These are phyloP conservation scores for Drosophila busckii DNA, from an alignment of 1,140 invertebrate species.

Conservation along the genomic window DNA sequence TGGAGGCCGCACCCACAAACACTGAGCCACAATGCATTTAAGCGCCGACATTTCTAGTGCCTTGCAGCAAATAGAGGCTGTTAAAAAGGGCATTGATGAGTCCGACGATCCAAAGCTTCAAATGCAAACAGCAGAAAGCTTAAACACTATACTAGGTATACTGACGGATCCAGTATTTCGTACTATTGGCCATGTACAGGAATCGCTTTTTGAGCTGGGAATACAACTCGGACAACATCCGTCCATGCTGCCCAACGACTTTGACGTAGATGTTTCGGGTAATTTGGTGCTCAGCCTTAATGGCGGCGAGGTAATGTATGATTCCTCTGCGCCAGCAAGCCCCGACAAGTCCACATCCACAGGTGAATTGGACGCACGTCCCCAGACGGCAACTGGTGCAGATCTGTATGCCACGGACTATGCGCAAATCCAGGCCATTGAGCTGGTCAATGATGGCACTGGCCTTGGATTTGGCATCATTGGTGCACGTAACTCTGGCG, in stretches of 20 bases:
- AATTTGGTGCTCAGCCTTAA: constrained; percentile 83
- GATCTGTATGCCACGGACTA: constrained; percentile 94
- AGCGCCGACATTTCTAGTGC: constrained; percentile 84
- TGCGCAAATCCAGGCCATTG: constrained; percentile 97
- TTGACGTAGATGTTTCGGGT: constrained; percentile 86
- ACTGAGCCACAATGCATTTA: constrained; percentile 66
- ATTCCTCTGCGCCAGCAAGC: constrained; percentile 75
- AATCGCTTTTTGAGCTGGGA: constrained; percentile 89
- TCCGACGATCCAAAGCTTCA: constrained; percentile 86
- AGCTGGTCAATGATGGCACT: constrained; percentile 96
- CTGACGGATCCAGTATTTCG: constrained; percentile 95
- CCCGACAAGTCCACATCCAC: constrained; percentile 61
- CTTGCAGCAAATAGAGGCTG: constrained; percentile 87
- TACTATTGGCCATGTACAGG: constrained; percentile 94
- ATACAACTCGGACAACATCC: constrained; percentile 91
- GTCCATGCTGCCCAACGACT: constrained; percentile 93
- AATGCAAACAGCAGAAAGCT: constrained; percentile 89
- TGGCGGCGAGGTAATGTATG: constrained; percentile 80
- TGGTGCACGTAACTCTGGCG: constrained; percentile 96
- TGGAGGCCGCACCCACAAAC: constrained; percentile 41
- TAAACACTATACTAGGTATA: constrained; percentile 91
- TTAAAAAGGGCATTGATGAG: constrained; percentile 87
- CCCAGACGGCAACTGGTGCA: constrained; percentile 79
- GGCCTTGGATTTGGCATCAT: constrained; percentile 98
- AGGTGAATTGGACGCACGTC: constrained; percentile 80